These are phyloP conservation scores for Calliphora vicina DNA, from an alignment of 1,140 invertebrate genomes.

Conservation along the genomic window DNA sequence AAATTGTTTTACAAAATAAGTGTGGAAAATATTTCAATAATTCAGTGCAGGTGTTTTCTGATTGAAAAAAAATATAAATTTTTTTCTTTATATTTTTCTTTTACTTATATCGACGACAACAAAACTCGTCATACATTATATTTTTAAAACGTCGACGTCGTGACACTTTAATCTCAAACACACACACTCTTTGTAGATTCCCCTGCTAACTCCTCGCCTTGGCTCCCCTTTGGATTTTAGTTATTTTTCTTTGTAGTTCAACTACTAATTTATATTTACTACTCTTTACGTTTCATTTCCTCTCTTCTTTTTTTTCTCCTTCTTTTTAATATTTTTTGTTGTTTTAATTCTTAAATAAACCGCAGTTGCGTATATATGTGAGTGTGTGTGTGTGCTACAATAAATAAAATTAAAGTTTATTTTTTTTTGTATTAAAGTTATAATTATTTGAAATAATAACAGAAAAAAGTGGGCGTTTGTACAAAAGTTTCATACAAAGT, in stretches of 20 bases:
- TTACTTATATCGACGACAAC: slow-evolving; percentile 17
- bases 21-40: neutral
- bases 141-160: slow-evolving; percentile 16
- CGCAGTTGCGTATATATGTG: neutral
- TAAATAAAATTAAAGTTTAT: neutral
- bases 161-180: slow-evolving; percentile 28
- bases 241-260: slow-evolving; percentile 9
- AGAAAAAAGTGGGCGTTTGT: neutral
- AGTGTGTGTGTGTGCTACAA: neutral
- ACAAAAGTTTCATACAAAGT: neutral
- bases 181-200: neutral
- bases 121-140: slow-evolving; percentile 25
- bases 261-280: neutral
- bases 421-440: neutral
- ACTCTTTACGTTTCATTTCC: neutral
- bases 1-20: neutral
- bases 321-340: neutral
- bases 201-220: neutral
- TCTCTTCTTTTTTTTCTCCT: neutral
- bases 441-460: neutral
- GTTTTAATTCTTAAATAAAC: neutral
- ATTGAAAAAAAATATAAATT: neutral
- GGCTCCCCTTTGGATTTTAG: slow-evolving; percentile 15
- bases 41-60: slow-evolving; percentile 8
- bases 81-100: neutral